Evolutionary conservation across 1,140 invertebrate species (phyloP), one percentile per base, ranked within the genome.

Genomic region (Halyomorpha halys): DNA sequence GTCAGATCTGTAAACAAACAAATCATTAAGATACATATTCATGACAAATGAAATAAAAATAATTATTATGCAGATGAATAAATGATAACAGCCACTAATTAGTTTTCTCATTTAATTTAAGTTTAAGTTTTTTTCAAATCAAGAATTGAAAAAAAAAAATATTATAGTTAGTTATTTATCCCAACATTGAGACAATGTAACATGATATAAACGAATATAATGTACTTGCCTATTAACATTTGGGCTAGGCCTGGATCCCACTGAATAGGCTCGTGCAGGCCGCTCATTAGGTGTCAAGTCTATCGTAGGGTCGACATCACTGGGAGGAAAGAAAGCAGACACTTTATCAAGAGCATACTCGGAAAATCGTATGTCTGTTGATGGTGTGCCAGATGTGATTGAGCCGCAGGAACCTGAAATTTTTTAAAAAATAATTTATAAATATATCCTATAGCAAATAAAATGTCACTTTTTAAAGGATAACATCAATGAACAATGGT

Each of bases 181-280:
- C n/a, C n/a, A n/a, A n/a, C n/a, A n/a, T n/a, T n/a, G n/a, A n/a
- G n/a, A n/a, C n/a, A n/a, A n/a, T n/a, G n/a, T n/a, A n/a, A 9
- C 11, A 11, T 39, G 8, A 39, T 13, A 39, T 39, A 9, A 39
- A 39, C 5, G 3, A 56, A 4, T 44, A 60, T 18, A 44, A 44
- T 4, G 1, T 44, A 60, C 27, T 34, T 39, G 25, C 59, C 59
- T 44, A 44, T 39, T 60, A 14, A 44, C 16, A 60, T 60, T 71
- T 9, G 63, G 61, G 44, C 63, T 64, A 39, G 85, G 82, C 66
- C 83, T 82, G 27, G 89, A 91, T 9, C 91, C 92, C 54, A 94
- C 86, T 27, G 90, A 93, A 73, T 94, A 94, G 3, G 91, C 87
- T 69, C 91, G 80, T 47, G 80, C 78, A 25, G 85, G 86, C 63